phyloP scores from a whole-genome alignment of 2,888 invertebrate species.

The Ellobium chinense region DNA sequence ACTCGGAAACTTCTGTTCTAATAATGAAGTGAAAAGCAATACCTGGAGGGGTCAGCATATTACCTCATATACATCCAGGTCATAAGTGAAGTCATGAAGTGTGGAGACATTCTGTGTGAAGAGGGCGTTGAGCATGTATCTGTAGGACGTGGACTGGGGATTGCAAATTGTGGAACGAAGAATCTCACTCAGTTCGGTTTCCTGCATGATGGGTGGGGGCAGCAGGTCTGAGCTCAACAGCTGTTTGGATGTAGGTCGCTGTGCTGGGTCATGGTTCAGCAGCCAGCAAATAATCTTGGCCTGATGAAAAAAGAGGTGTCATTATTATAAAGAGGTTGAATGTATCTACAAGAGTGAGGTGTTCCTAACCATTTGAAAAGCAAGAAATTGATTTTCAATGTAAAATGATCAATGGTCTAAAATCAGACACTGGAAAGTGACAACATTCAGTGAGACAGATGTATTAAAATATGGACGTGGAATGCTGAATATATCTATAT shows the following conservation, averaged over 20 bases:
- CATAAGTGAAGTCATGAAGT: constrained; percentile 90
- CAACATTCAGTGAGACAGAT: too few relatives aligned
- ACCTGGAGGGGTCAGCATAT: too few relatives aligned
- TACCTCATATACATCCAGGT: constrained; percentile 82
- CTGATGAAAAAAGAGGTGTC: too few relatives aligned
- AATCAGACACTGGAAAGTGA: too few relatives aligned
- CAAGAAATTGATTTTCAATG: too few relatives aligned
- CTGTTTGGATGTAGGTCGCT: constrained; percentile 91
- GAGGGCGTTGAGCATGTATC: constrained; percentile 80
- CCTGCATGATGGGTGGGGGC: constrained; percentile 91
- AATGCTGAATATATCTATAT: too few relatives aligned
- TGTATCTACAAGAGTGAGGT: too few relatives aligned
- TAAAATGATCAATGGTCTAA: too few relatives aligned
- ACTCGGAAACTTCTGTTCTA: too few relatives aligned
- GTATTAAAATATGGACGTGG: too few relatives aligned
- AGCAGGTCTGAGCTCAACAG: constrained; percentile 89
- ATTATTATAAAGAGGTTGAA: neutral
- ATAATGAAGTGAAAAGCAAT: too few relatives aligned
- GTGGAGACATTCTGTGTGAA: constrained; percentile 82
- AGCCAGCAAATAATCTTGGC: constrained; percentile 83
- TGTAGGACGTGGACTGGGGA: constrained; percentile 89
- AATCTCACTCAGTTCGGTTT: constrained; percentile 88
- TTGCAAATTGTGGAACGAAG: constrained; percentile 89
- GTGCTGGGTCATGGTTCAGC: constrained; percentile 89
- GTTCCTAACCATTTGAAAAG: too few relatives aligned